Evolutionary conservation across 2,888 invertebrate species (phyloP).

Genomic region (Cataglyphis cursor): DNA sequence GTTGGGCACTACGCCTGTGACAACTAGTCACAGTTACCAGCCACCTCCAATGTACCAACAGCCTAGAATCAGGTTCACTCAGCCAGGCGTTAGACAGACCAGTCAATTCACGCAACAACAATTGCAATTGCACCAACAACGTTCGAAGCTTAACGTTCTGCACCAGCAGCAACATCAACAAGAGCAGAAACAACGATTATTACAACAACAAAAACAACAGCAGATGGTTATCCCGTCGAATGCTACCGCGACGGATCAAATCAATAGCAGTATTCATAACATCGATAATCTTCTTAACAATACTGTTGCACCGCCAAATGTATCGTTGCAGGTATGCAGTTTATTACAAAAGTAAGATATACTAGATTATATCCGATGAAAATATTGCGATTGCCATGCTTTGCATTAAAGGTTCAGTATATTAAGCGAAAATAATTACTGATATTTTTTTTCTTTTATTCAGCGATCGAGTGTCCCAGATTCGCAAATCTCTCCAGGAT

Average conservation of each 20-base stretch:
- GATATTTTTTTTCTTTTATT: conserved; percentile 41
- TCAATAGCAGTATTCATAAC: conserved; percentile 89
- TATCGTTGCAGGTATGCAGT: conserved; percentile 90
- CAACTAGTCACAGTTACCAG: conserved; percentile 85
- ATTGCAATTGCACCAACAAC: conserved; percentile 85
- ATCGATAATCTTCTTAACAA: conserved; percentile 95
- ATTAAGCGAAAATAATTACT: not conserved
- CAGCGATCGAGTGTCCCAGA: conserved; percentile 88
- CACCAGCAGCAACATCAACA: conserved; percentile 89
- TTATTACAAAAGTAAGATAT: not conserved
- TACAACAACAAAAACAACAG: conserved; percentile 94
- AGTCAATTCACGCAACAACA: conserved; percentile 85
- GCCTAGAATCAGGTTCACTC: conserved; percentile 83
- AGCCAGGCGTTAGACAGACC: conserved; percentile 81
- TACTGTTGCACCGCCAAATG: conserved; percentile 96
- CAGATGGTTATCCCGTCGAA: conserved; percentile 93
- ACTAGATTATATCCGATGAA: not conserved
- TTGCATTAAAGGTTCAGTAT: not conserved
- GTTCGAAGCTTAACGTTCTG: conserved; percentile 79
- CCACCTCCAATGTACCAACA: conserved; percentile 87
- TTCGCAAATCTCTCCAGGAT: conserved; percentile 90
- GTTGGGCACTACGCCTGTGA: conserved; percentile 84
- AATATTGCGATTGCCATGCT: not conserved
- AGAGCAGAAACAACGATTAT: conserved; percentile 89
- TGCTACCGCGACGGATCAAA: conserved; percentile 89